phyloP scores from a whole-genome alignment of 2,888 invertebrate species.

The Macropis europaea region DNA sequence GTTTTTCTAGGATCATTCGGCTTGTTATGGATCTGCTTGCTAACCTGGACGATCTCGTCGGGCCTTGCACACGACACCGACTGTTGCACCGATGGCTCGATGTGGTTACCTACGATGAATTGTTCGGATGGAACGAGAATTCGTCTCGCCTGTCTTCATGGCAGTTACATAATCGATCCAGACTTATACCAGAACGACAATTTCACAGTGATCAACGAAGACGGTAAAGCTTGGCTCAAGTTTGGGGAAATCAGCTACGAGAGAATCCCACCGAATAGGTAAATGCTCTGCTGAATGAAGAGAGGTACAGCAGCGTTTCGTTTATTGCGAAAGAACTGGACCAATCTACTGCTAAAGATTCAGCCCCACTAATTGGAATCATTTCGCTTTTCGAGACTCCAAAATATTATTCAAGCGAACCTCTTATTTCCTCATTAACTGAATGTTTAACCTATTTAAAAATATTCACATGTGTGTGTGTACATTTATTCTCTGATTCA shows the following conservation, averaged over 20 bases:
- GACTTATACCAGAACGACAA: conserved; percentile 1
- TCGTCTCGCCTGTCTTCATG: conserved; percentile 59
- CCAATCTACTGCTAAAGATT: too few species aligned
- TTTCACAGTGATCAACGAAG: conserved; percentile 17
- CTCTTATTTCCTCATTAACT: too few species aligned
- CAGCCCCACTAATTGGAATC: too few species aligned
- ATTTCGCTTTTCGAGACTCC: too few species aligned
- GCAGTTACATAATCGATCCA: conserved; percentile 68
- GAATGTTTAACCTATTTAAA: too few species aligned
- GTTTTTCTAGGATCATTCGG: conserved; percentile 24
- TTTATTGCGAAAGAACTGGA: too few species aligned
- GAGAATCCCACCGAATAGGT: conserved; percentile 48
- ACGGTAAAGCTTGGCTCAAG: conserved; percentile 24
- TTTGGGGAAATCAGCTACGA: background rate
- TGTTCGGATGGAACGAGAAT: conserved; percentile 66
- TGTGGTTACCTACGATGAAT: conserved; percentile 33
- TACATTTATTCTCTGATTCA: too few species aligned
- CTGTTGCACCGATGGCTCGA: conserved; percentile 55
- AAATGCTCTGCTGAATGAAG: background rate
- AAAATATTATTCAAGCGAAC: too few species aligned
- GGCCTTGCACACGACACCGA: conserved; percentile 20
- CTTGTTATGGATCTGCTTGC: conserved; percentile 44
- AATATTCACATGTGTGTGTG: too few species aligned
- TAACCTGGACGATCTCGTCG: conserved; percentile 16
- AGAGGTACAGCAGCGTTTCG: too few species aligned